A percentile compares a stretch with the other conserved stretches of the same genome.
phyloP scores from a whole-genome alignment of 2,797 vertebrate genomes.

The Halcyon badia region DNA sequence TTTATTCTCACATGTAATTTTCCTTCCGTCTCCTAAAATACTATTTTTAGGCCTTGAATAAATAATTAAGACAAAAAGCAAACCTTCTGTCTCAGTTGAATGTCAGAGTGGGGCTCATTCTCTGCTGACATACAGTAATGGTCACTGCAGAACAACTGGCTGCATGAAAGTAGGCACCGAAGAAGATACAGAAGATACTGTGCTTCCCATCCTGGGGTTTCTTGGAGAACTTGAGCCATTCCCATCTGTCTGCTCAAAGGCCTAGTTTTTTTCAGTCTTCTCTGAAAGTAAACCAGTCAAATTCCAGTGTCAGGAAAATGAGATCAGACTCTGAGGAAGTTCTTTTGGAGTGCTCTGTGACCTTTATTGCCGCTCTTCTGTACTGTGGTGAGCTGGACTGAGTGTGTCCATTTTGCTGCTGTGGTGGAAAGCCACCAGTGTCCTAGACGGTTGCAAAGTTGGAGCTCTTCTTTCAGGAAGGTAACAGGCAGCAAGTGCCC shows the following conservation, averaged over 20 bases:
- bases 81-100: not conserved
- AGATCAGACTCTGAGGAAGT: not conserved
- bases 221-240: not conserved
- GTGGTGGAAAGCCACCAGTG: not conserved
- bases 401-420: not conserved
- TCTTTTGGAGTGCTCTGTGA: not conserved
- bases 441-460: not conserved
- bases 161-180: not conserved
- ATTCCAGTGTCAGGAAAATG: not conserved
- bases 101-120: not conserved
- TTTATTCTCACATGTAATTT: not conserved
- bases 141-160: not conserved
- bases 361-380: not conserved
- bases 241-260: not conserved
- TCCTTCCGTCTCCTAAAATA: not conserved
- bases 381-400: accelerated
- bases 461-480: not conserved
- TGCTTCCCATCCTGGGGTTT: not conserved
- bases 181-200: not conserved
- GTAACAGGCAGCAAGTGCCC: not conserved
- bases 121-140: not conserved
- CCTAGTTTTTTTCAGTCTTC: not conserved
- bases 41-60: not conserved
- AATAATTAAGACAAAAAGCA: not conserved
- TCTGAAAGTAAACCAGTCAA: not conserved